phyloP scores from a whole-genome alignment of 2,888 invertebrate genomes.

The Ischnura elegans region DNA sequence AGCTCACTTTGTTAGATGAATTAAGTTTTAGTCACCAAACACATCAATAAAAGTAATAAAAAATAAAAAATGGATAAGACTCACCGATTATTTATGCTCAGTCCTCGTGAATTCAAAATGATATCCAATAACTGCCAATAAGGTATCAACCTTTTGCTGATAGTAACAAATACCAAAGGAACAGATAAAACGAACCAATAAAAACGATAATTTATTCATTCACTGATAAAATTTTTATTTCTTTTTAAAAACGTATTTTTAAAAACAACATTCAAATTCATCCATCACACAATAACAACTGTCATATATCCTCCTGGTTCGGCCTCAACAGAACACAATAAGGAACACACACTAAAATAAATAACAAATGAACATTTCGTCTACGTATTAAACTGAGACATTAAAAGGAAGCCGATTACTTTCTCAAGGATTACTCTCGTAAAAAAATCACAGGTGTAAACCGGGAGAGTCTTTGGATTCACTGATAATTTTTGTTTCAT shows the following conservation, averaged over 20 bases:
- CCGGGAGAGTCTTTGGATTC: slow-evolving; percentile 38
- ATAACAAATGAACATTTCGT: slow-evolving; percentile 38
- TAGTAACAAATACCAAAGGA: slow-evolving; percentile 26
- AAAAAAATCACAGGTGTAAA: slow-evolving; percentile 35
- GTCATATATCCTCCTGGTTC: slow-evolving; percentile 35
- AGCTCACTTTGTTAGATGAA: not conserved
- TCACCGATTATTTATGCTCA: slow-evolving; percentile 8
- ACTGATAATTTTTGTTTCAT: slow-evolving; percentile 35
- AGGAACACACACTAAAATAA: slow-evolving; percentile 38
- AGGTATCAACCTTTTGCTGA: slow-evolving; percentile 35
- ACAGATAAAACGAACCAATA: slow-evolving; percentile 38
- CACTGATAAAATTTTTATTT: slow-evolving; percentile 38
- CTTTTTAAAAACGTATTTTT: slow-evolving; percentile 38
- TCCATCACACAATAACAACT: slow-evolving; percentile 38
- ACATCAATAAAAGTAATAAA: not conserved
- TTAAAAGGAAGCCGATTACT: slow-evolving; percentile 35
- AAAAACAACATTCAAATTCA: slow-evolving; percentile 38
- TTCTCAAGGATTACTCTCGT: slow-evolving; percentile 31
- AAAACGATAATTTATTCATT: slow-evolving; percentile 31
- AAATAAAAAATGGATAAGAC: slow-evolving; percentile 24
- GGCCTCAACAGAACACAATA: slow-evolving; percentile 38
- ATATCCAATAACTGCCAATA: slow-evolving; percentile 38
- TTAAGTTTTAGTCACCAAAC: not conserved
- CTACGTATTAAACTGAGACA: slow-evolving; percentile 38
- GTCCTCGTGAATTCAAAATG: slow-evolving; percentile 38